Conservation (phyloP, 2,888 invertebrate species). For the Falcaria lacertinaria region DNA sequence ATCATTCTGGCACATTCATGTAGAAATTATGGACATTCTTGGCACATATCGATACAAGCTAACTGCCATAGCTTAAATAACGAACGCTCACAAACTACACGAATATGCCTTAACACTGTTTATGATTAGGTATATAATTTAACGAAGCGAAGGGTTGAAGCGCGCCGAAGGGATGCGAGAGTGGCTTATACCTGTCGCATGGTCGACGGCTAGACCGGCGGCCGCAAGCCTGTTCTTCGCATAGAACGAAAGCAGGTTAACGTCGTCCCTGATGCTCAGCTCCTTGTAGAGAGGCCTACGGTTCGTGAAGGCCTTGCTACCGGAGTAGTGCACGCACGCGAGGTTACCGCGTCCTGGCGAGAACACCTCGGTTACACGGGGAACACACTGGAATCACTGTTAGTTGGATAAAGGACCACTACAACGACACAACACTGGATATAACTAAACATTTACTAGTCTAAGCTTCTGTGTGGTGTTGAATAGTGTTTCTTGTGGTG, state of each 20-base stretch:
- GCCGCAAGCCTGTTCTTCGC: slow-evolving; percentile 88
- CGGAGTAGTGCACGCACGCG: slow-evolving; percentile 91
- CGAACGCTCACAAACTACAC: neutral
- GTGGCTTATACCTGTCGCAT: slow-evolving; percentile 70
- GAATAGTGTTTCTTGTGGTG: slow-evolving; percentile 6
- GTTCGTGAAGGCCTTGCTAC: slow-evolving; percentile 87
- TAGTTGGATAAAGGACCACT: slow-evolving; percentile 46
- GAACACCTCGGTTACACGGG: slow-evolving; percentile 70
- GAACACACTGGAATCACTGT: slow-evolving; percentile 61
- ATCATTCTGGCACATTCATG: slow-evolving; percentile 17
- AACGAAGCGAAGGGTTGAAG: slow-evolving; percentile 63
- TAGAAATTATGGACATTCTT: slow-evolving; percentile 14
- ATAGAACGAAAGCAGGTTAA: slow-evolving; percentile 92
- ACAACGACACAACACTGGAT: slow-evolving; percentile 18
- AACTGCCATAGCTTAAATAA: no score
- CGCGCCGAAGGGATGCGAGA: slow-evolving; percentile 62
- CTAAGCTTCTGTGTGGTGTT: slow-evolving; percentile 15
- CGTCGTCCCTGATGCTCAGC: slow-evolving; percentile 90
- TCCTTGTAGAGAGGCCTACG: slow-evolving; percentile 86
- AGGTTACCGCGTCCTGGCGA: slow-evolving; percentile 88
- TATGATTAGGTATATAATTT: neutral
- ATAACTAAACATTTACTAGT: slow-evolving; percentile 14
- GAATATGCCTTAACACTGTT: neutral
- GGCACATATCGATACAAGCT: slow-evolving; percentile 25
- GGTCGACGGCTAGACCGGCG: slow-evolving; percentile 71